Base-by-base conservation (phyloP, 1,140 invertebrate genomes). In the Euwallacea fornicatus region DNA sequence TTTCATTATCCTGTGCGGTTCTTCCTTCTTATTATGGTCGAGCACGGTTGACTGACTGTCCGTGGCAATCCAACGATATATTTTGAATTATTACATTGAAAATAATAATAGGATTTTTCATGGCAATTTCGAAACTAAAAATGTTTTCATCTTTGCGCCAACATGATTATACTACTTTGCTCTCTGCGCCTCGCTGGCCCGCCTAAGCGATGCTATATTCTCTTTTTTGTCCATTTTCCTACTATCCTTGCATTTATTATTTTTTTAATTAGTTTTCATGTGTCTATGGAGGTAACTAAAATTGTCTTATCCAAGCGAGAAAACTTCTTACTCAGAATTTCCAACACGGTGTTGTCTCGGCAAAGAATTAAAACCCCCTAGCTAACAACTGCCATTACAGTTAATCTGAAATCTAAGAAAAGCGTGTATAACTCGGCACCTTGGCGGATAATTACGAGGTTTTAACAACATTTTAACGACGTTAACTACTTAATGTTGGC, bases 401-500 rank as follows among this genome's bases (percentile, higher is more conserved):
- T 55, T 72, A 72, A 72, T 72, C 60, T 72, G 58, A 72, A 72
- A 72, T 72, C 71, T 72, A 72, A 72, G 71, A 72, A 72, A 68
- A 72, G 62, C 71, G 44, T 68, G 56, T 56, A 67, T 72, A 55
- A 67, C 50, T 61, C 59, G 60, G 71, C 71, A 67, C 64, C 71
- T 72, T 72, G 44, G 59, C 59, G 66, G 59, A 46, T 72, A 72
- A 72, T 68, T 72, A 72, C 56, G 65, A 66, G 63, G 58, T 72
- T 72, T 72, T 72, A 72, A 72, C 70, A 66, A 59, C 69, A 43
- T 71, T 71, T 71, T 66, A 72, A 66, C 56, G 42, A 66, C 71
- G 53, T 62, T 63, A 67, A 67, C 56, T 41, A 63, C 71, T 67
- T 72, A 72, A 72, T 72, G 70, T 66, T 13, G 43, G 70, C 70